A percentile compares a stretch with the other conserved stretches of the same genome.
Conservation (phyloP, 2,113 vertebrate species). For the Cyphomyrus discorhynchus region DNA sequence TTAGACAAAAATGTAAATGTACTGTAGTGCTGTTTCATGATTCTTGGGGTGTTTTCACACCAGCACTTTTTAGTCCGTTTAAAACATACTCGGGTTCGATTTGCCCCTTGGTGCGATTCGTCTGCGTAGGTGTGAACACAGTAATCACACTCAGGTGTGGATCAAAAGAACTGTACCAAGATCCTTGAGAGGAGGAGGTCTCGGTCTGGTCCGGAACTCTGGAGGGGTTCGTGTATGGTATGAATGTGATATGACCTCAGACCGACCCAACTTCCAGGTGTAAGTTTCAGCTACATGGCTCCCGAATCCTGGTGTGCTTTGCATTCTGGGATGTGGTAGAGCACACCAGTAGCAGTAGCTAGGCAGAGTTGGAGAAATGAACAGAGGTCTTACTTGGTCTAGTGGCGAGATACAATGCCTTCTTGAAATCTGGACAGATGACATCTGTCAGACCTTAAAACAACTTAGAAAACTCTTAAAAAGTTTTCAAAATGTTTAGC, state of each 20-base stretch:
- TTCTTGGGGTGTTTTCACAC: background rate
- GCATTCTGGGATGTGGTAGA: too few relatives aligned
- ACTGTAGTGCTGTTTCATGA: background rate
- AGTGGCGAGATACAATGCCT: background rate
- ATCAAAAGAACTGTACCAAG: background rate
- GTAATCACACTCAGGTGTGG: background rate
- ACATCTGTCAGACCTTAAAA: background rate
- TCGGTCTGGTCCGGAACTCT: background rate
- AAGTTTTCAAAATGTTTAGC: too few relatives aligned
- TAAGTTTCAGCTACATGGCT: background rate
- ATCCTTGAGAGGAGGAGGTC: background rate
- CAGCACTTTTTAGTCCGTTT: background rate
- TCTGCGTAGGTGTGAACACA: background rate
- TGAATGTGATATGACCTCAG: background rate
- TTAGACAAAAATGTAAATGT: background rate
- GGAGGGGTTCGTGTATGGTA: background rate
- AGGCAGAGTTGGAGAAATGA: background rate
- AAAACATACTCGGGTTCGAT: background rate
- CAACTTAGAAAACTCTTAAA: too few relatives aligned
- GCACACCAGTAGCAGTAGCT: background rate
- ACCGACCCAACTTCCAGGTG: background rate
- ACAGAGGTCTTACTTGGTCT: background rate
- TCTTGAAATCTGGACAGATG: background rate
- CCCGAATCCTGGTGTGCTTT: too few relatives aligned
- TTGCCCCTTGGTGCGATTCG: background rate